Evolutionary conservation across 2,888 invertebrate genomes (phyloP).

Genomic region (Ectropis crepuscularia): DNA sequence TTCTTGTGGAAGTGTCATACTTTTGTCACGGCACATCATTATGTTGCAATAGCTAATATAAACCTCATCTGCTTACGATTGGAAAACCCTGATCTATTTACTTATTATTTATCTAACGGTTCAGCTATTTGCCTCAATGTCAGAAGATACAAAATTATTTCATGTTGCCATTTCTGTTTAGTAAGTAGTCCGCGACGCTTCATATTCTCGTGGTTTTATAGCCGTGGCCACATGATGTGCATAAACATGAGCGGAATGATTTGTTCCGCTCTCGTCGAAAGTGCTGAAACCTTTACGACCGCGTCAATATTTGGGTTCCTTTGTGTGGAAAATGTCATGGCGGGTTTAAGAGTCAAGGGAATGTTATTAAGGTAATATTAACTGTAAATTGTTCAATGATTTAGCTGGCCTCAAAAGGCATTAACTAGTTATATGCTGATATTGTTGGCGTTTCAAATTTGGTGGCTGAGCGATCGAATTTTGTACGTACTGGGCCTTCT

Average conservation of each 20-base stretch:
- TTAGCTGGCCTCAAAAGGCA: neutral
- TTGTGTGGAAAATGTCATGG: conserved; percentile 19
- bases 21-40: too few relatives aligned
- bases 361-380: neutral
- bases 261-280: conserved; percentile 51
- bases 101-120: too few relatives aligned
- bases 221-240: conserved; percentile 36
- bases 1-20: too few relatives aligned
- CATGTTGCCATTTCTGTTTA: neutral
- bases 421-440: too few relatives aligned
- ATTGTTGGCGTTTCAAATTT: too few relatives aligned
- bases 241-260: conserved; percentile 46
- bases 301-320: conserved; percentile 21
- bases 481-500: too few relatives aligned
- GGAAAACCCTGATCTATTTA: too few relatives aligned
- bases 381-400: neutral
- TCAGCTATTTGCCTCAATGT: neutral
- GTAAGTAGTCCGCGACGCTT: neutral
- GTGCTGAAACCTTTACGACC: conserved; percentile 23
- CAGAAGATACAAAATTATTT: neutral
- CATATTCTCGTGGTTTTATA: conserved; percentile 54
- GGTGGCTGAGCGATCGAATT: too few relatives aligned
- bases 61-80: too few relatives aligned
- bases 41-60: too few relatives aligned
- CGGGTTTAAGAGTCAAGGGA: conserved; percentile 1